Evolutionary conservation across 1,140 invertebrate species (phyloP).

Genomic region (Drosophila pandora): DNA sequence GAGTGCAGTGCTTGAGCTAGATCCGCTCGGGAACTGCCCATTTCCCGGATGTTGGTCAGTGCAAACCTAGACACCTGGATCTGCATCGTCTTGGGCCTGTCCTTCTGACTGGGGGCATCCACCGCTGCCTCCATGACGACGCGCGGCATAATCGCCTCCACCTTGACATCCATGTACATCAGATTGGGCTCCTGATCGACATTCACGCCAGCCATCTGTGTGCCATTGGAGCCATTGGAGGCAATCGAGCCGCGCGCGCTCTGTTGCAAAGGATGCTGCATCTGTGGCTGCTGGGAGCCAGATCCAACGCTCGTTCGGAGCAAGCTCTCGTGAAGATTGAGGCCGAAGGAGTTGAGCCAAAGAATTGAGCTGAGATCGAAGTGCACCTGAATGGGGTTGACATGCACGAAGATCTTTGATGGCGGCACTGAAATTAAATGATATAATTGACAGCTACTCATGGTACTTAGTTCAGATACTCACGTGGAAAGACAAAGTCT

Average conservation of each 20-base stretch:
- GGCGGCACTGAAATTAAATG: conserved; percentile 89
- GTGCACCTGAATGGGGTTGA: conserved; percentile 94
- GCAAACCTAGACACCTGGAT: conserved; percentile 91
- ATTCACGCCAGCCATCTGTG: conserved; percentile 69
- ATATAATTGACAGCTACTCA: neutral
- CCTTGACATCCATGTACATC: conserved; percentile 92
- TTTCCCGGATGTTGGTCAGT: conserved; percentile 91
- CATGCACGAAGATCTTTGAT: conserved; percentile 94
- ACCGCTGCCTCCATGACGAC: conserved; percentile 76
- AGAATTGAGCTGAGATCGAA: conserved; percentile 94
- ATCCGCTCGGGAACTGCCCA: conserved; percentile 89
- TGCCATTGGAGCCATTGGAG: conserved; percentile 76
- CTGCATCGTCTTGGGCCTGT: conserved; percentile 91
- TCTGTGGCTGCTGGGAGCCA: conserved; percentile 62
- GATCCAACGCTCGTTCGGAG: conserved; percentile 83
- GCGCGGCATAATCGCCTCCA: conserved; percentile 96
- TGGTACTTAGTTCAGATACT: conserved; percentile 62
- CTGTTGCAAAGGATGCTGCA: conserved; percentile 36
- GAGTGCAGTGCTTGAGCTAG: conserved; percentile 89
- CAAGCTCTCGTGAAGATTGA: conserved; percentile 93
- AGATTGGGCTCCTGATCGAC: conserved; percentile 84
- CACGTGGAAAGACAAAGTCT: conserved; percentile 95
- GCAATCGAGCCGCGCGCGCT: conserved; percentile 70
- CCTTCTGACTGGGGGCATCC: conserved; percentile 84
- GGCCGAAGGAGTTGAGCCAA: conserved; percentile 97